Conservation (phyloP, 2,113 vertebrate species). For the Pogona vitticeps region DNA sequence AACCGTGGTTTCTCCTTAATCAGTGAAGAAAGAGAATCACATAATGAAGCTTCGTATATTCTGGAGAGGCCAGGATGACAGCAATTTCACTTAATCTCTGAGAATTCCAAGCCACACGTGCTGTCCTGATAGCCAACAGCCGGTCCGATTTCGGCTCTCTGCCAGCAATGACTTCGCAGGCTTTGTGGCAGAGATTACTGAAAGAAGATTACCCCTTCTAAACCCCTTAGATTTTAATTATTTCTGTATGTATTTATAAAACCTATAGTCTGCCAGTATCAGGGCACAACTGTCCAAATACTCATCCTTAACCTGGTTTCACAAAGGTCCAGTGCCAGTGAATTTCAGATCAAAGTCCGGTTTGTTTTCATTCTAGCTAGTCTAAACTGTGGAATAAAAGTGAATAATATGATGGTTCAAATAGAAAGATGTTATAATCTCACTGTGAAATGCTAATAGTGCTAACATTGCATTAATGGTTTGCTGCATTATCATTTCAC, state of each 20-base stretch:
- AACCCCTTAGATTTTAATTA: slow-evolving; percentile 97
- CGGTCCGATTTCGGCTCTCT: slow-evolving; percentile 67
- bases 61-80: slow-evolving; percentile 2
- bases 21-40: background rate
- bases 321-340: fast-evolving
- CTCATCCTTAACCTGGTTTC: slow-evolving; percentile 76
- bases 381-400: slow-evolving; percentile 40
- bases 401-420: slow-evolving; percentile 32
- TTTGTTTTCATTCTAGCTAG: slow-evolving; percentile 7
- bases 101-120: slow-evolving; percentile 57
- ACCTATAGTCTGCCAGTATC: slow-evolving; percentile 79
- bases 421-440: slow-evolving; percentile 42
- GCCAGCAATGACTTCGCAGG: slow-evolving; percentile 84
- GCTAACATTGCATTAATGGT: slow-evolving; percentile 35
- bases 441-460: slow-evolving; percentile 37
- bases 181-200: slow-evolving; percentile 88
- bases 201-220: slow-evolving; percentile 89
- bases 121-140: slow-evolving; percentile 77
- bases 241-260: slow-evolving; percentile 91
- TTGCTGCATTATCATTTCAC: background rate
- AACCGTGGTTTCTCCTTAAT: background rate
- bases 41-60: background rate
- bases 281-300: slow-evolving; percentile 75
- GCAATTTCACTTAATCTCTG: slow-evolving; percentile 57
- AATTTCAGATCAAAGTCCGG: slow-evolving; percentile 18